These are phyloP conservation scores for Euborellia annulipes DNA, from an alignment of 1,140 invertebrate species.

Conservation along the genomic window DNA sequence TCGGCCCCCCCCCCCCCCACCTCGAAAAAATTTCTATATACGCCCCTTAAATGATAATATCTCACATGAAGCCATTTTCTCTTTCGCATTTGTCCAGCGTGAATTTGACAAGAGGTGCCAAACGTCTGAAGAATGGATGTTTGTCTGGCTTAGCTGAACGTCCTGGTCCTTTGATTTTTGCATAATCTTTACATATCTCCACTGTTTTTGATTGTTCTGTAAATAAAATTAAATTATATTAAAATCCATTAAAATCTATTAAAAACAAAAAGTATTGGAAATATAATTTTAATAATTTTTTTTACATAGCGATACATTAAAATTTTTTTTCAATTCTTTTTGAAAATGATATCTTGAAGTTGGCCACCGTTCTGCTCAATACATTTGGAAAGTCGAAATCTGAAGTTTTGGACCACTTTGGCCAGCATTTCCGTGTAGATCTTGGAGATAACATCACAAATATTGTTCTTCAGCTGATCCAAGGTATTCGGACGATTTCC, in stretches of 20 bases:
- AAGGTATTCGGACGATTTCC: no score
- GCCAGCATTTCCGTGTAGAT: no score
- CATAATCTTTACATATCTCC: constrained; percentile 41
- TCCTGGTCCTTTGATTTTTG: constrained; percentile 39
- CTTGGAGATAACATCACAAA: no score
- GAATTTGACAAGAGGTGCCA: constrained; percentile 40
- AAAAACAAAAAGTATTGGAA: not conserved
- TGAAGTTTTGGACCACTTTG: no score
- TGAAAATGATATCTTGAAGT: not conserved
- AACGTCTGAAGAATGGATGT: constrained; percentile 46
- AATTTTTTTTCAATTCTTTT: not conserved
- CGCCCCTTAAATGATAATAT: no score
- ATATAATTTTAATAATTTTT: not conserved
- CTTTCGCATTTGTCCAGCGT: constrained; percentile 54
- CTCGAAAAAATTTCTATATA: no score
- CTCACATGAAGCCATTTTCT: constrained; percentile 58
- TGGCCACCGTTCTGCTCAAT: no score
- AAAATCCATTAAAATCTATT: not conserved
- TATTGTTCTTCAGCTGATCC: no score
- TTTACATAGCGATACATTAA: not conserved
- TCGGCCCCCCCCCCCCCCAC: no score
- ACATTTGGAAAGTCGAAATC: no score
- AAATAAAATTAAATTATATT: constrained; percentile 5
- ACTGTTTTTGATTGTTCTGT: constrained; percentile 36
- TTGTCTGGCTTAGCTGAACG: constrained; percentile 43